Evolutionary conservation across 2,113 vertebrate genomes (phyloP).

Genomic region (Fulmarus glacialis): DNA sequence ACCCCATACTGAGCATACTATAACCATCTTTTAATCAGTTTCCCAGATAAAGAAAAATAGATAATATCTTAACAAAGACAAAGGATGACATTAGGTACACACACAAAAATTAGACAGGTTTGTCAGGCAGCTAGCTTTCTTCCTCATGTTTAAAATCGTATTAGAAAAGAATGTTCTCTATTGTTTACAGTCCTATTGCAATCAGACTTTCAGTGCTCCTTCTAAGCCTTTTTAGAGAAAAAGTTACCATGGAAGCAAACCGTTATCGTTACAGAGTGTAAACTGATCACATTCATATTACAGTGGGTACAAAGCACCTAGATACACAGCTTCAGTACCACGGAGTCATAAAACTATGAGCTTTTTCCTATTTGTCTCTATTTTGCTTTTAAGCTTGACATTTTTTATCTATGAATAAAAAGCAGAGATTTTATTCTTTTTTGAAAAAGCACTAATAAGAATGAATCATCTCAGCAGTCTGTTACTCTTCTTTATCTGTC

Average conservation of each 20-base stretch:
- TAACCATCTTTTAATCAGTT: background rate
- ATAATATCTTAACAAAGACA: slow-evolving; percentile 6
- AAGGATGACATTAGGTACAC: slow-evolving; percentile 27
- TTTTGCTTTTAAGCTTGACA: background rate
- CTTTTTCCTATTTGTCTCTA: background rate
- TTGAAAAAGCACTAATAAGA: background rate
- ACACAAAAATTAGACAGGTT: slow-evolving; percentile 46
- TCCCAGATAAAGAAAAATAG: slow-evolving; percentile 29
- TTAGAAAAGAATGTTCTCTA: slow-evolving; percentile 35
- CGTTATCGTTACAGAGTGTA: background rate
- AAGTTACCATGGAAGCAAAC: slow-evolving; percentile 54
- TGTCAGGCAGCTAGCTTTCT: slow-evolving; percentile 14
- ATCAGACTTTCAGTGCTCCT: slow-evolving; percentile 66
- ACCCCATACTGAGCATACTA: background rate
- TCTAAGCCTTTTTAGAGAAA: slow-evolving; percentile 65
- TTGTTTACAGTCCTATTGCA: slow-evolving; percentile 50
- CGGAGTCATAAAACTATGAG: background rate
- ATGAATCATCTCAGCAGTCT: background rate
- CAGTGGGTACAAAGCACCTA: background rate
- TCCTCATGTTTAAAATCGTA: slow-evolving; percentile 3
- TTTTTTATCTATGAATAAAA: background rate
- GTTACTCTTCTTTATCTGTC: background rate
- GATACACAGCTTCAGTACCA: background rate
- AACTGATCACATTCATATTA: background rate
- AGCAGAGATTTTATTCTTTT: background rate